These are phyloP conservation scores for Aphyosemion australe DNA, from an alignment of 2,113 vertebrate genomes.

Conservation along the genomic window DNA sequence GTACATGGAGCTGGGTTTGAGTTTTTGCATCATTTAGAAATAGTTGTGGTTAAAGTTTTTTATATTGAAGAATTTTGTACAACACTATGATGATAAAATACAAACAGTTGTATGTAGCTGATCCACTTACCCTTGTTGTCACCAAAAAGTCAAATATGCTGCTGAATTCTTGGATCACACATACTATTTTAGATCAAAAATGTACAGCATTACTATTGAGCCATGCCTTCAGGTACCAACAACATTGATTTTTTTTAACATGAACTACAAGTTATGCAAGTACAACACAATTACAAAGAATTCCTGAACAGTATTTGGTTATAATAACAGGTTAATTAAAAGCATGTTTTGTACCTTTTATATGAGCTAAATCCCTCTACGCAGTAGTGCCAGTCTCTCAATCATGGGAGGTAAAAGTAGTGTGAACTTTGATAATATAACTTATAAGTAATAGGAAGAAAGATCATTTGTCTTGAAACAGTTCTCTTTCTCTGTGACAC, in stretches of 20 bases:
- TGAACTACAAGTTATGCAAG: neutral
- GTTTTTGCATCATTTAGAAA: too few species aligned
- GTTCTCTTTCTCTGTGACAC: conserved; percentile 40
- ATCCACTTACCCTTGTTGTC: too few species aligned
- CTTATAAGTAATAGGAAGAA: conserved; percentile 55
- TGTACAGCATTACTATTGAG: neutral
- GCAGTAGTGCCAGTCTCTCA: neutral
- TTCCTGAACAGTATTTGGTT: neutral
- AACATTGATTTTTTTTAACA: neutral
- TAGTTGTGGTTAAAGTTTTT: too few species aligned
- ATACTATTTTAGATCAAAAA: too few species aligned
- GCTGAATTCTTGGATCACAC: too few species aligned
- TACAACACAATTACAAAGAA: too few species aligned
- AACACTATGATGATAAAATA: too few species aligned
- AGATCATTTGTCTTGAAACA: conserved; percentile 58
- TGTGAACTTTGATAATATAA: conserved; percentile 49
- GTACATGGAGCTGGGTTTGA: too few species aligned
- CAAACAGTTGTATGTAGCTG: too few species aligned
- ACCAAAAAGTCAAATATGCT: too few species aligned
- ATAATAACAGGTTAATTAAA: neutral
- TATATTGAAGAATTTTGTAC: too few species aligned
- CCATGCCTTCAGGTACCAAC: conserved; percentile 11
- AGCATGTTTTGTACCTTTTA: neutral
- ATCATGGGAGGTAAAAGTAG: conserved; percentile 23
- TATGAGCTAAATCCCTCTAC: neutral